Base-by-base conservation (phyloP, 2,797 vertebrate species). In the Myiothlypis coronata region DNA sequence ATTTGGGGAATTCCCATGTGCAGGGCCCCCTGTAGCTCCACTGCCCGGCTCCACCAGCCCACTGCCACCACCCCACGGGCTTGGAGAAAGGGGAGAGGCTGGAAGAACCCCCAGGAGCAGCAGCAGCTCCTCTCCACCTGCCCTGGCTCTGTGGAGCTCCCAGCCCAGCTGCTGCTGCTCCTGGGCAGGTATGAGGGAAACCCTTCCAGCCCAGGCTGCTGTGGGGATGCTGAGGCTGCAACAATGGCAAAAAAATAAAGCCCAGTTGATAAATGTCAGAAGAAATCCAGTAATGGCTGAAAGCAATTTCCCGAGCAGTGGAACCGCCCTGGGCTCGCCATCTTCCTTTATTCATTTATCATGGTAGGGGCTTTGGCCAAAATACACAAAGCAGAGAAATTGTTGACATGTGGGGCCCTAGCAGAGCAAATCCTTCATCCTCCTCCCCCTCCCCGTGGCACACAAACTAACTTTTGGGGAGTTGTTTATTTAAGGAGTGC, bases 301-400 rank as follows among this genome's bases (percentile, higher is more conserved):
- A 99, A 99, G 98, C 98, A 99, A 99, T 99, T 99, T 99, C 98
- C 98, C 47, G 96, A 98, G 98, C 98, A 95, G 97, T 96, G 97
- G 97, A 98, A 98, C 98, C 96, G 98, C 98, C 98, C 98, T 98
- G 98, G 98, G 98, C 98, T 98, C 94, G 70, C 98, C 98, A 98
- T 98, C 99, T 99, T 98, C 99, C 98, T 98, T 98, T 98, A 98
- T 99, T 98, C 99, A 99, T 99, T 99, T 98, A 99, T 99, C 99
- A 99, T 98, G 98, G 98, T 97, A 98, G 98, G 98, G 96, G 94
- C 98, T 98, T 98, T 98, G 98, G 99, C 99, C 99, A 99, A 99
- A 98, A 98, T 99, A 99, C 98, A 99, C 99, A 99, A 99, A 99
- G 98, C 98, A 98, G 98, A 98, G 98, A 99, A 99, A 99, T 99